A percentile compares a stretch with the other conserved stretches of the same genome.
Evolutionary conservation across 2,113 vertebrate genomes (phyloP).

Genomic region (Aspiorhynchus laticeps): DNA sequence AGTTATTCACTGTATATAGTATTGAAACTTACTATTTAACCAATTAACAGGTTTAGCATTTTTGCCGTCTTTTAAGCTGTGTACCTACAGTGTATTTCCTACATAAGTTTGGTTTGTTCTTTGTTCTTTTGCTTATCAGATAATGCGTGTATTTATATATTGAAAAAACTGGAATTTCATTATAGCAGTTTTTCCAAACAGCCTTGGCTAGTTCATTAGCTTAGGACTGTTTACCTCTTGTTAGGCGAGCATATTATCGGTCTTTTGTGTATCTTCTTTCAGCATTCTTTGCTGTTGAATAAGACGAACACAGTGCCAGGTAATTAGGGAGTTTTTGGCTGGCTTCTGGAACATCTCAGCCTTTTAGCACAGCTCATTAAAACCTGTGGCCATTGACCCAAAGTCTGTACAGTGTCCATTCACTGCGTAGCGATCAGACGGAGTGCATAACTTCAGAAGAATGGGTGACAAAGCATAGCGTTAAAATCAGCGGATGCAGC

Average conservation of each 20-base stretch:
- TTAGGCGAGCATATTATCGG: background rate
- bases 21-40: too few species aligned
- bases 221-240: constrained; percentile 15
- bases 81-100: background rate
- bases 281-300: constrained; percentile 18
- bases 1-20: too few species aligned
- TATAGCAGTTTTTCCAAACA: constrained; percentile 1
- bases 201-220: constrained; percentile 27
- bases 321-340: constrained; percentile 29
- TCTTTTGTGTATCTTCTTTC: constrained; percentile 8
- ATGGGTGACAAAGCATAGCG: background rate
- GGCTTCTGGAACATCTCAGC: constrained; percentile 35
- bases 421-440: constrained; percentile 26
- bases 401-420: constrained; percentile 29
- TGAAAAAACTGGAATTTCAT: background rate
- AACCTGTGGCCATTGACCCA: constrained; percentile 40
- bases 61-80: too few species aligned
- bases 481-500: constrained; percentile 5
- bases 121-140: background rate
- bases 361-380: constrained; percentile 41
- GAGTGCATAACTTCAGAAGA: constrained; percentile 10
- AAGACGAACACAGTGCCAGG: constrained; percentile 4
- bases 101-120: background rate
- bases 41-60: too few species aligned
- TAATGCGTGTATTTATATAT: background rate